Evolutionary conservation across 2,113 vertebrate genomes (phyloP).

Genomic region (Tringa solitaria): DNA sequence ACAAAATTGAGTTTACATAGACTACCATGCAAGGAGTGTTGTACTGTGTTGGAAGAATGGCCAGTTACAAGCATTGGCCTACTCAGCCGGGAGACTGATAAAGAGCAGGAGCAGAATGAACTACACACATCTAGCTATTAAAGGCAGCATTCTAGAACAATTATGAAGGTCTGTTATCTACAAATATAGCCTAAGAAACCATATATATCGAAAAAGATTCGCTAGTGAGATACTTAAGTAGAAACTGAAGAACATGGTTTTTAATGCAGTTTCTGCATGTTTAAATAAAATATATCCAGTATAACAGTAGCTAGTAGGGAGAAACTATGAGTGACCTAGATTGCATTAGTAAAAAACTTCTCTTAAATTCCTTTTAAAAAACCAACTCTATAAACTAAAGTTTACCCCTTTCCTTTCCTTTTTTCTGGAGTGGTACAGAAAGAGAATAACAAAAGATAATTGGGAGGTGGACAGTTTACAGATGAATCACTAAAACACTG

Average conservation of each 20-base stretch:
- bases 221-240: background rate
- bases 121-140: background rate
- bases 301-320: background rate
- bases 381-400: background rate
- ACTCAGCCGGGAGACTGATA: background rate
- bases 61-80: background rate
- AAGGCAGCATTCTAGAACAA: background rate
- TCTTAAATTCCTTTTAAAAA: background rate
- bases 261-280: background rate
- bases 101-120: background rate
- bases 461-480: background rate
- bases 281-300: background rate
- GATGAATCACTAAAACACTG: background rate
- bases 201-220: background rate
- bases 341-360: background rate
- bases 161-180: background rate
- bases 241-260: background rate
- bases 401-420: background rate
- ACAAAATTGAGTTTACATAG: background rate
- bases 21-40: background rate
- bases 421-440: background rate
- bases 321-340: background rate
- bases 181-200: background rate
- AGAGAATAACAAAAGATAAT: background rate
- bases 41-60: background rate